These are phyloP conservation scores for Dolichallabes microphthalmus DNA, from an alignment of 2,113 vertebrate genomes.

Conservation along the genomic window DNA sequence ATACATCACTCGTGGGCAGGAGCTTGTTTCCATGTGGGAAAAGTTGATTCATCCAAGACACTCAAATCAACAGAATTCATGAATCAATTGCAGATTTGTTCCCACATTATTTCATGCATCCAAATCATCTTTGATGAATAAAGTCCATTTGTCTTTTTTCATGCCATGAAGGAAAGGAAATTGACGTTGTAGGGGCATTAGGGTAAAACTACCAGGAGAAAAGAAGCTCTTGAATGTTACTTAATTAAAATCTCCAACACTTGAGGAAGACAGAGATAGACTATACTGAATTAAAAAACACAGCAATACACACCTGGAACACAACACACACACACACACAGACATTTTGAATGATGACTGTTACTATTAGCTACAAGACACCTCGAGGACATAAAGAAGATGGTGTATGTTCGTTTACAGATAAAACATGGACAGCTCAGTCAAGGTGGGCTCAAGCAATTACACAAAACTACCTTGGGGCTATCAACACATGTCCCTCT, in stretches of 20 bases:
- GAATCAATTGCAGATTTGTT: neutral
- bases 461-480: slow-evolving; percentile 97
- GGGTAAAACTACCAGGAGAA: neutral
- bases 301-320: slow-evolving; percentile 27
- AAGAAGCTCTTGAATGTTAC: neutral
- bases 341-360: slow-evolving; percentile 19
- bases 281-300: slow-evolving; percentile 5
- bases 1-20: neutral
- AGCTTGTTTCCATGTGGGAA: neutral
- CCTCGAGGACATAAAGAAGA: slow-evolving; percentile 2
- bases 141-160: neutral
- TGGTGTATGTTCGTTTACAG: slow-evolving; percentile 4
- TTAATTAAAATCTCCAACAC: slow-evolving; percentile 12
- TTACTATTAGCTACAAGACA: slow-evolving; percentile 13
- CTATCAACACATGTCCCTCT: slow-evolving; percentile 99
- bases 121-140: neutral
- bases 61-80: neutral
- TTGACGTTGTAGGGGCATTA: neutral
- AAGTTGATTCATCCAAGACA: neutral
- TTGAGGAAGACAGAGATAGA: slow-evolving; percentile 6
- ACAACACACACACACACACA: slow-evolving; percentile 26
- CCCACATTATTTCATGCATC: neutral
- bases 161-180: slow-evolving; percentile 17
- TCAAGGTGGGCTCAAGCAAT: slow-evolving; percentile 57
- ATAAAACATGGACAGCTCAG: slow-evolving; percentile 25